These are phyloP conservation scores for Cuniculus paca DNA, from an alignment of 2,797 vertebrate genomes.

Conservation along the genomic window DNA sequence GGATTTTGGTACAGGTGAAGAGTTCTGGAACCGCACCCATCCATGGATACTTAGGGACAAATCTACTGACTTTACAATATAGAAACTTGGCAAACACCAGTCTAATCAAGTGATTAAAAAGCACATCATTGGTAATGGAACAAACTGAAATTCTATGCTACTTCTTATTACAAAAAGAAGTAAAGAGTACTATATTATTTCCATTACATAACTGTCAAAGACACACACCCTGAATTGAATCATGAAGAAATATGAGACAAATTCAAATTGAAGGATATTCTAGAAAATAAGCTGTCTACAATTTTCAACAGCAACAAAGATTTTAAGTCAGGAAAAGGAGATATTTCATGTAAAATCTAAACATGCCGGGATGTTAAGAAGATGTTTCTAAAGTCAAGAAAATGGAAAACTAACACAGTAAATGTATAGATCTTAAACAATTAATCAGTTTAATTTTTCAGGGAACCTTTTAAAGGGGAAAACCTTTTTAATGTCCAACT, in stretches of 20 bases:
- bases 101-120: background rate
- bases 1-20: background rate
- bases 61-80: background rate
- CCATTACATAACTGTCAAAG: slow-evolving; percentile 24
- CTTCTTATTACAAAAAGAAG: background rate
- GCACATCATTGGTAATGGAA: background rate
- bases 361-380: background rate
- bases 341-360: slow-evolving; percentile 20
- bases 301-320: slow-evolving; percentile 38
- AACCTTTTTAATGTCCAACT: background rate
- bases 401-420: background rate
- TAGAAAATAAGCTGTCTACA: slow-evolving; percentile 2
- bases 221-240: background rate
- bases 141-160: background rate
- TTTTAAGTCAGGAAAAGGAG: background rate
- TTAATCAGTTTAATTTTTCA: background rate
- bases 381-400: slow-evolving; percentile 34
- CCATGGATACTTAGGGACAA: too few species aligned
- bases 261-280: background rate
- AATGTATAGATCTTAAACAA: slow-evolving; percentile 14
- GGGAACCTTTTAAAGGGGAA: background rate
- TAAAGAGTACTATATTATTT: background rate
- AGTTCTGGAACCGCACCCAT: background rate
- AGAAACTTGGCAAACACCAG: slow-evolving; percentile 8
- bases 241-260: slow-evolving; percentile 40